Conservation (phyloP, 1,140 invertebrate genomes). For the Acromyrmex echinatior region DNA sequence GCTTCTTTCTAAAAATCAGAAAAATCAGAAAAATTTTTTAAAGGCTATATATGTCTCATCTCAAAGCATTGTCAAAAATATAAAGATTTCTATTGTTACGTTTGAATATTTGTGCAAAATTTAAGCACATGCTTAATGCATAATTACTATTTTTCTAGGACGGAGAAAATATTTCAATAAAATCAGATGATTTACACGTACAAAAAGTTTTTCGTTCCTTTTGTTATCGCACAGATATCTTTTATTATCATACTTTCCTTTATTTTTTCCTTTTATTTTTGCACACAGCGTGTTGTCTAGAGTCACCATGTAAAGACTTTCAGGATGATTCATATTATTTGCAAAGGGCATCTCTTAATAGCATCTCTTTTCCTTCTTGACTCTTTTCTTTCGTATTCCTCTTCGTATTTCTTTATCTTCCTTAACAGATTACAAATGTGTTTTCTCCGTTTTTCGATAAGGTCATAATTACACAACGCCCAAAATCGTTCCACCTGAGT, state of each 20-base stretch:
- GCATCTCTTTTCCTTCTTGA: conserved; percentile 15
- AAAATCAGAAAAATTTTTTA: no score
- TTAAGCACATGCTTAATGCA: no score
- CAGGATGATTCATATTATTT: conserved; percentile 78
- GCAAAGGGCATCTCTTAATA: conserved; percentile 52
- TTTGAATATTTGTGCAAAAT: no score
- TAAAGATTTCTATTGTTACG: no score
- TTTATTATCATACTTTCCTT: neutral
- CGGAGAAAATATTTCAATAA: neutral
- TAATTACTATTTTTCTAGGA: neutral
- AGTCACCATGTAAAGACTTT: conserved; percentile 62
- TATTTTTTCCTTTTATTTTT: conserved; percentile 17
- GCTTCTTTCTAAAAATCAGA: no score
- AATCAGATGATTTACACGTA: neutral
- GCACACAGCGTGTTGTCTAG: conserved; percentile 17
- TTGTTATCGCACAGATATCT: neutral
- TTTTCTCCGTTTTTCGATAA: conserved; percentile 61
- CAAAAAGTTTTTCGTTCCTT: neutral
- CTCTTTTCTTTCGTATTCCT: neutral
- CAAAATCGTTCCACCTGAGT: conserved; percentile 77
- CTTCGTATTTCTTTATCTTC: conserved; percentile 48
- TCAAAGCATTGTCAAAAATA: no score
- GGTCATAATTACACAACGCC: conserved; percentile 80
- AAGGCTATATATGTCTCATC: no score
- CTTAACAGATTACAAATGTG: conserved; percentile 50